Evolutionary conservation across 2,113 vertebrate genomes (phyloP).

Genomic region (Hemichromis elongatus): DNA sequence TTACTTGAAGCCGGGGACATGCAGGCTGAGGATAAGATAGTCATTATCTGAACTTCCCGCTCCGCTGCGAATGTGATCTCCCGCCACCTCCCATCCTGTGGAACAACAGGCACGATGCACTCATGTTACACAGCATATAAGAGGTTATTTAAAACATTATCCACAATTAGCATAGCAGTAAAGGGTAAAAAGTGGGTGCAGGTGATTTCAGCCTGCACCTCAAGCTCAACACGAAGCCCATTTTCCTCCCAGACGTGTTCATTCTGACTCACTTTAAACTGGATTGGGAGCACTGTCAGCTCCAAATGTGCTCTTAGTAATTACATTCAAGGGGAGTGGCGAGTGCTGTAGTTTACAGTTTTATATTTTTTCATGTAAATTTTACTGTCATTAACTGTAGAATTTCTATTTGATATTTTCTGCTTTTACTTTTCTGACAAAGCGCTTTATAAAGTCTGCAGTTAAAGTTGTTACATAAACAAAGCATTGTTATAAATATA

Average conservation of each 20-base stretch:
- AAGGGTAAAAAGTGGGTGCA: background rate
- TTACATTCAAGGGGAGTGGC: background rate
- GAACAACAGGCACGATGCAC: background rate
- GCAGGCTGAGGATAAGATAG: conserved; percentile 92
- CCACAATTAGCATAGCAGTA: background rate
- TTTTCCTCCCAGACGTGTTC: background rate
- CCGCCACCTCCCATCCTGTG: conserved; percentile 94
- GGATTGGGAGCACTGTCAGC: background rate
- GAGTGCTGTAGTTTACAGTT: background rate
- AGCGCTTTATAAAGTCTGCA: background rate
- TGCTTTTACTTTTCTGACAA: background rate
- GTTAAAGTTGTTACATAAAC: background rate
- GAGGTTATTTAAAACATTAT: background rate
- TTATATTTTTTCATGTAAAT: background rate
- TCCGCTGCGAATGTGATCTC: conserved; percentile 90
- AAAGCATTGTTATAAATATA: background rate
- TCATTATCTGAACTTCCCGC: conserved; percentile 92
- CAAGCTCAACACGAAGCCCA: background rate
- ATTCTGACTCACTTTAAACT: background rate
- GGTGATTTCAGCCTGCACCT: background rate
- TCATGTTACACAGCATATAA: background rate
- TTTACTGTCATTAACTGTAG: background rate
- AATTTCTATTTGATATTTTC: background rate
- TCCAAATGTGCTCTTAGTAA: background rate
- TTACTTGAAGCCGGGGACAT: conserved; percentile 94